Evolutionary conservation across 2,888 invertebrate species (phyloP), one percentile per base, ranked within the genome.

Genomic region (Myopa testacea): DNA sequence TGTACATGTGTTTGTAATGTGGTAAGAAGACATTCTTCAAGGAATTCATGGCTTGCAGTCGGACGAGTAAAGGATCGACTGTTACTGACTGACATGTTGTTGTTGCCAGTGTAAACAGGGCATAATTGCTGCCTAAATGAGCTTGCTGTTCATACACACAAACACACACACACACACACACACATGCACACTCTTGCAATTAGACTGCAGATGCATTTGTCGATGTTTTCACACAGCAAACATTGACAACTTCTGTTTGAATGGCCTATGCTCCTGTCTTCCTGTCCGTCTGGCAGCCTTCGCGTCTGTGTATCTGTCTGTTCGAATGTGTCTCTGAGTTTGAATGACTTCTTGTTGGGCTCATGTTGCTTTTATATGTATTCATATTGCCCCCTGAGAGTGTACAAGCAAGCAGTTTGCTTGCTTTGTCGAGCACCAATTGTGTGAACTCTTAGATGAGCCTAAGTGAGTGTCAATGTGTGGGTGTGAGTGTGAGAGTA

Each of bases 81-180:
- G 26, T 26, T 1, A 26, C 26, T 26, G 26, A 26, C 5, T 16
- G n/a, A 55, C 5, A 5, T 52, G 52, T 69, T n/a, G 50, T 34
- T 52, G 50, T 50, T 50, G 69, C 52, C 34, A n/a, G 8, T 50
- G 69, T 50, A 19, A 50, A 50, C 52, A 69, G 69, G 69, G 50
- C n/a, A 69, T 69, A 69, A 69, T 69, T 69, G 52, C 50, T n/a
- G 50, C 14, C 69, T 69, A 69, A 69, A 50, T 52, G 50, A n/a
- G 50, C 52, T 50, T 52, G 34, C 52, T 34, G 62, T 63, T 63
- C 10, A 63, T 19, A 50, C 52, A 69, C 69, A 69, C 8, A 14
- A 8, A 69, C 52, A 26, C 52, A 50, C 10, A 10, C 52, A 69
- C 52, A 50, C 10, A 10, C 52, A 69, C 40, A 52, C n/a, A 50